These are phyloP conservation scores for Heliangelus exortis DNA, from an alignment of 2,797 vertebrate species.

Conservation along the genomic window DNA sequence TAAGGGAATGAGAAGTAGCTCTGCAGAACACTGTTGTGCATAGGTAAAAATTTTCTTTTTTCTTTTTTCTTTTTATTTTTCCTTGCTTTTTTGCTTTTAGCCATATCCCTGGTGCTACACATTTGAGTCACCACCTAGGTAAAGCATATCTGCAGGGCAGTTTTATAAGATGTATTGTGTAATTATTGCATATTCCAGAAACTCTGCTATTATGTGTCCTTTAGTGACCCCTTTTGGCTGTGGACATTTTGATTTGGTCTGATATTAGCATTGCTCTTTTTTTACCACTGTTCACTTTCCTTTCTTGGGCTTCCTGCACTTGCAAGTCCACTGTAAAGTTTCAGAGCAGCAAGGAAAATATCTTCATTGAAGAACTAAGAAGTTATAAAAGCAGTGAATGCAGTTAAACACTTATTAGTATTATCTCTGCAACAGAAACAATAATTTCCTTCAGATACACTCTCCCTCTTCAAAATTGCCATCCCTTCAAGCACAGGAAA, in stretches of 20 bases:
- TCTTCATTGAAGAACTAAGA: slow-evolving; percentile 4
- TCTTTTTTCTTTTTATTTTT: background rate
- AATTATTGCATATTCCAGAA: background rate
- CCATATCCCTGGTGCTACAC: background rate
- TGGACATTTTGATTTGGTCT: background rate
- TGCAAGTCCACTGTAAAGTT: slow-evolving; percentile 35
- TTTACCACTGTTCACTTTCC: background rate
- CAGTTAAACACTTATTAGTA: slow-evolving; percentile 59
- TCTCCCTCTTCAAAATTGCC: slow-evolving; percentile 60
- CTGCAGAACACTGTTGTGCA: background rate
- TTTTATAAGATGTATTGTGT: background rate
- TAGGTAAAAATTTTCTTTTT: background rate
- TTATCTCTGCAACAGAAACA: slow-evolving; percentile 37
- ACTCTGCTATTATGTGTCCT: background rate
- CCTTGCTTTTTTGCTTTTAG: slow-evolving; percentile 28
- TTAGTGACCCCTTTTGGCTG: background rate
- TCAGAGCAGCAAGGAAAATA: slow-evolving; percentile 19
- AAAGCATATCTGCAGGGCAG: background rate
- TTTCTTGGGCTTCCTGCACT: background rate
- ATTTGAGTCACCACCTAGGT: background rate
- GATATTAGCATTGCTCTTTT: background rate
- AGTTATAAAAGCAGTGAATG: slow-evolving; percentile 50
- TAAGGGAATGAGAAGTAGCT: slow-evolving; percentile 34
- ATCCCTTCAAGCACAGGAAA: slow-evolving; percentile 51
- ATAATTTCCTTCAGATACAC: slow-evolving; percentile 46